Conservation (phyloP, 2,113 vertebrate species). For the Lycaon pictus region DNA sequence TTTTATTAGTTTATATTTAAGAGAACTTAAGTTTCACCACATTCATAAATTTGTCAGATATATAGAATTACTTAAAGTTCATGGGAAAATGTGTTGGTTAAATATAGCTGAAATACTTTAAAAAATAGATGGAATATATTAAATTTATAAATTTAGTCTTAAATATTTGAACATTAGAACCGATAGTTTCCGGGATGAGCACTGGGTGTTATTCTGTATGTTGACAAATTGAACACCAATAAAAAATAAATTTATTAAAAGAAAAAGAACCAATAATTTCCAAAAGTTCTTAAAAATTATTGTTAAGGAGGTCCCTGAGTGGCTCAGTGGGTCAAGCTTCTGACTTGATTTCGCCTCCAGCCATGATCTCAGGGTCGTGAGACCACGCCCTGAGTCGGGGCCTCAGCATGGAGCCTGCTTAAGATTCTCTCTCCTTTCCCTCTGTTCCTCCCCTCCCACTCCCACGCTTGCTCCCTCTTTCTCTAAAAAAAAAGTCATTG, state of each 20-base stretch:
- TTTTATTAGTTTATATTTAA: constrained; percentile 40
- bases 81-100: not conserved
- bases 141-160: constrained; percentile 43
- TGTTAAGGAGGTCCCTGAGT: not conserved
- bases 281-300: not conserved
- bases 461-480: not conserved
- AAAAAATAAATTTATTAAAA: too few relatives aligned
- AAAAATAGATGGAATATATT: not conserved
- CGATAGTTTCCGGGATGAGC: not conserved
- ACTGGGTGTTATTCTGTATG: too few relatives aligned
- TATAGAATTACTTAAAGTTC: constrained; percentile 10
- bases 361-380: not conserved
- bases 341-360: not conserved
- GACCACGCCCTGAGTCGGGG: not conserved
- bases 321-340: not conserved
- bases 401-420: not conserved
- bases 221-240: too few relatives aligned
- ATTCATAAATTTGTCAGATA: not conserved
- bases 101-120: not conserved
- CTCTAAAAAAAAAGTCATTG: not conserved
- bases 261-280: not conserved
- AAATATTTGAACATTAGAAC: constrained; percentile 29
- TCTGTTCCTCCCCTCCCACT: not conserved
- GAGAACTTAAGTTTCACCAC: not conserved
- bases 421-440: not conserved